phyloP scores from a whole-genome alignment of 2,797 vertebrate species.

The Danio tinwini region DNA sequence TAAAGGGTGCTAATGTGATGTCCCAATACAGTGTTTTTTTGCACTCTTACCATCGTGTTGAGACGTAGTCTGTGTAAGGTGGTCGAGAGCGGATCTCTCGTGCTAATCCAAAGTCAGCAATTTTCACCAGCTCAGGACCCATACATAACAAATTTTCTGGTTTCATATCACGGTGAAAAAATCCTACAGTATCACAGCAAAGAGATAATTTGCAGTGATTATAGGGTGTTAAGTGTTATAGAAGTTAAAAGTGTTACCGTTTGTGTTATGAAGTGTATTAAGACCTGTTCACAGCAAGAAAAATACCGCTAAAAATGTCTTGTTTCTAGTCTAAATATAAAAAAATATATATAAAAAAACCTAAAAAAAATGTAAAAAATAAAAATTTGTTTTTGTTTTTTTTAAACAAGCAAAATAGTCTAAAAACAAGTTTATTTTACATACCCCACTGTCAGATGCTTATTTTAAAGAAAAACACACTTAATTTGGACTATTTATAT shows the following conservation, averaged over 20 bases:
- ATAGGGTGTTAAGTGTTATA: not conserved
- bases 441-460: no score
- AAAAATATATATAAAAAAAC: no score
- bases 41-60: slow-evolving; percentile 90
- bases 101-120: slow-evolving; percentile 97
- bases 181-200: slow-evolving; percentile 77
- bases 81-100: slow-evolving; percentile 96
- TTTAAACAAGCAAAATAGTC: no score
- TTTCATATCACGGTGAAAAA: slow-evolving; percentile 99
- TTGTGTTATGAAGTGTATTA: not conserved
- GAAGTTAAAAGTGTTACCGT: no score
- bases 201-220: not conserved
- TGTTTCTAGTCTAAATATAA: no score
- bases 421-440: no score
- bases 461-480: no score
- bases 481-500: no score
- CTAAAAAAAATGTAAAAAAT: no score
- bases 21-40: not conserved
- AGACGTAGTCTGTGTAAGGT: slow-evolving; percentile 97
- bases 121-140: slow-evolving; percentile 97
- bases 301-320: no score
- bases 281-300: not conserved
- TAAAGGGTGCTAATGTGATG: not conserved
- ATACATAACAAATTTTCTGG: slow-evolving; percentile 98
- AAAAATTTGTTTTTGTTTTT: no score